A percentile compares a stretch with the other conserved stretches of the same genome.
These are phyloP conservation scores for Ia io DNA, from an alignment of 2,113 vertebrate species.

Conservation along the genomic window DNA sequence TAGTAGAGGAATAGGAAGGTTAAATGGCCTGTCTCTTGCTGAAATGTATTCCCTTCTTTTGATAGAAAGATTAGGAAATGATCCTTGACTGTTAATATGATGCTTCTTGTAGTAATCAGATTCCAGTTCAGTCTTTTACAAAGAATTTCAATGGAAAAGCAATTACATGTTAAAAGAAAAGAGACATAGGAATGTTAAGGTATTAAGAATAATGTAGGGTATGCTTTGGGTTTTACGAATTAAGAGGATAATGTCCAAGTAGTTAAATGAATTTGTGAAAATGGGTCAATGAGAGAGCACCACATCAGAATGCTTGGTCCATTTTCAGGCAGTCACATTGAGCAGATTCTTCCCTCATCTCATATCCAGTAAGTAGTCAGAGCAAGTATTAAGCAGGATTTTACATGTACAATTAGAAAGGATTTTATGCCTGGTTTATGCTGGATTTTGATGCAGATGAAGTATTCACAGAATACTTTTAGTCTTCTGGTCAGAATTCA, in stretches of 20 bases:
- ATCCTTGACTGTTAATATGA: slow-evolving; percentile 41
- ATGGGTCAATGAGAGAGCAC: slow-evolving; percentile 46
- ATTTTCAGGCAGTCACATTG: slow-evolving; percentile 22
- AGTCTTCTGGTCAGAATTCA: slow-evolving; percentile 10
- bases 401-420: slow-evolving; percentile 64
- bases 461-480: slow-evolving; percentile 48
- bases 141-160: slow-evolving; percentile 57
- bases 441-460: slow-evolving; percentile 61
- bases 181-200: slow-evolving; percentile 18
- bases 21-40: not conserved
- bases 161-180: slow-evolving; percentile 59
- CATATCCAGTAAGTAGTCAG: not conserved
- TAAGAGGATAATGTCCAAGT: slow-evolving; percentile 65
- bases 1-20: not conserved
- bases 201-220: slow-evolving; percentile 51
- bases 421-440: slow-evolving; percentile 59
- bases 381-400: slow-evolving; percentile 62
- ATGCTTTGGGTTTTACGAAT: slow-evolving; percentile 62
- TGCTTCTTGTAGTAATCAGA: slow-evolving; percentile 41
- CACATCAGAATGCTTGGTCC: not conserved
- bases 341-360: slow-evolving; percentile 51
- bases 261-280: slow-evolving; percentile 66
- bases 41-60: not conserved
- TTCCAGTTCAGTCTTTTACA: slow-evolving; percentile 45
- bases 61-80: slow-evolving; percentile 39